phyloP scores from a whole-genome alignment of 2,113 vertebrate species.

The Arvicanthis niloticus region DNA sequence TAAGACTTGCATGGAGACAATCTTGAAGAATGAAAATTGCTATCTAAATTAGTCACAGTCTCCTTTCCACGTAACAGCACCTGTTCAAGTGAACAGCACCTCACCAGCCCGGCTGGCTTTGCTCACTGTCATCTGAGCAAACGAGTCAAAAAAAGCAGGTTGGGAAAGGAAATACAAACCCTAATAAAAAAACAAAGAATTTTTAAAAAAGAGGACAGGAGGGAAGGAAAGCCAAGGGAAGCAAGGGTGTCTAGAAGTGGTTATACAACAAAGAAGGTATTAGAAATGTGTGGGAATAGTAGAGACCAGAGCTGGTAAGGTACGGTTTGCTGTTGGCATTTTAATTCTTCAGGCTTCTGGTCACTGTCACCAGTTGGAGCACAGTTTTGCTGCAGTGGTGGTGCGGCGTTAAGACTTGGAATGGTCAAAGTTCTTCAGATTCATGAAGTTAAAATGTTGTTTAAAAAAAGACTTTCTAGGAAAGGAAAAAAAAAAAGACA shows the following conservation, averaged over 20 bases:
- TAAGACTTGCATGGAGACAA: conserved; percentile 82
- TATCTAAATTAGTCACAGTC: conserved; percentile 84
- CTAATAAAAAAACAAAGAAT: conserved; percentile 74
- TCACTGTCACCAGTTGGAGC: conserved; percentile 76
- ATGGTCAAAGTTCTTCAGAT: conserved; percentile 84
- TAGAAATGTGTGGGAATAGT: conserved; percentile 81
- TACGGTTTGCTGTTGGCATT: conserved; percentile 87
- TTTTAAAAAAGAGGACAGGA: conserved; percentile 57
- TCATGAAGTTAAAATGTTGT: conserved; percentile 69
- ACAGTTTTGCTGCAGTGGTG: conserved; percentile 78
- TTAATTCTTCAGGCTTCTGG: conserved; percentile 83
- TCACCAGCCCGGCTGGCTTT: conserved; percentile 80
- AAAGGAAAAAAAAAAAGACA: conserved; percentile 69
- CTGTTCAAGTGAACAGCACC: conserved; percentile 85
- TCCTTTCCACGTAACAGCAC: conserved; percentile 81
- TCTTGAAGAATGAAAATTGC: conserved; percentile 69
- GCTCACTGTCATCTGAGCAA: conserved; percentile 87
- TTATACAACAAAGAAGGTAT: conserved; percentile 88
- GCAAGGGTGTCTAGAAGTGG: conserved; percentile 94
- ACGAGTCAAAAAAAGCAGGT: conserved; percentile 85
- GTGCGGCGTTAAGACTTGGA: conserved; percentile 80
- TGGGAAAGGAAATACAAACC: conserved; percentile 78
- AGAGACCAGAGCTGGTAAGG: conserved; percentile 86
- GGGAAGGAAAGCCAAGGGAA: conserved; percentile 68
- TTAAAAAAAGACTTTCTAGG: conserved; percentile 77